Base-by-base conservation (phyloP, 23 tunicate species). In the Halocynthia roretzi region DNA sequence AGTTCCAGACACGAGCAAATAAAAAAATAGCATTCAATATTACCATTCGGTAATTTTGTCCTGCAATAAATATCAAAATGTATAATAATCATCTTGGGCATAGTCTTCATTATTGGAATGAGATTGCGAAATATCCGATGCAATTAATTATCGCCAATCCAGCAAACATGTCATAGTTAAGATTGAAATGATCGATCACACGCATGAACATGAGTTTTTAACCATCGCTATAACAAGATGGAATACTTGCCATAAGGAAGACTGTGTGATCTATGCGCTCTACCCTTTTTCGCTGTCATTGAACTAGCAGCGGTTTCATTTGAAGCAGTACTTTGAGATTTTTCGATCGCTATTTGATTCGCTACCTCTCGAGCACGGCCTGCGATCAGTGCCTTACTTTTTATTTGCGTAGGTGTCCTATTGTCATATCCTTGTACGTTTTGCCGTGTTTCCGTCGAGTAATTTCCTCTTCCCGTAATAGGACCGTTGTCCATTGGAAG, bases 231-330 rank as follows among this genome's bases (percentile, higher is more conserved):
- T 20, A 65, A 48, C 70, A 65, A 5, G 14, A 65, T 65, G 17
- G 70, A 65, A 65, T 65, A 65, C 31, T 65, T 65, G 22, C 70
- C 70, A 8, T 65, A 48, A 20, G 70, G 70, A 9, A 65, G 18
- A 15, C 70, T 65, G 22, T 65, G 70, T 10, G 70, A 65, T 65
- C 70, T 65, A 15, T 65, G 70, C 22, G 70, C 70, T 15, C 49
- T 11, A 2, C 70, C 49, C 18, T 65, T 65, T 15, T 11, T 65
- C 31, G 18, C 22, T 5, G 70, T 20, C 17, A 20, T 65, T 15
- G 22, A 20, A 9, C 31, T 31, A 31, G 44, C 44, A 31, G 44
- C 70, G 15, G 70, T 10, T 20, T 65, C 22, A 9, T 40, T 65
- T 15, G 49, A 8, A 20, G 70, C 49, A 65, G 49, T 65, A 20